Evolutionary conservation across 2,797 vertebrate species (phyloP).

Genomic region (Nothura maculosa): DNA sequence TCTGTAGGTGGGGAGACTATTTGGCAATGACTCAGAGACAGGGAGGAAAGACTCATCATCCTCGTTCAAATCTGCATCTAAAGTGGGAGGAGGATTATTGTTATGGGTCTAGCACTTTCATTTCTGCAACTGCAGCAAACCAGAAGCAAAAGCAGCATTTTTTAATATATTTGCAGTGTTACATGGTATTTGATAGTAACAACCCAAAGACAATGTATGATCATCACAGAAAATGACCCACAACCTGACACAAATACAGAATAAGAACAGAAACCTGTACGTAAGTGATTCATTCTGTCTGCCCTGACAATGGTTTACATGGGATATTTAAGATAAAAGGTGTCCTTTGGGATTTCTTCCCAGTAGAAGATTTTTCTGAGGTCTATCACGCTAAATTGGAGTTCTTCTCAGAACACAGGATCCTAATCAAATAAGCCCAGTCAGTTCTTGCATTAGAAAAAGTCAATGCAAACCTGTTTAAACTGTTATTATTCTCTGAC

Average conservation of each 20-base stretch:
- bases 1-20: conserved; percentile 6
- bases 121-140: not conserved
- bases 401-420: not conserved
- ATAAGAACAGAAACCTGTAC: not conserved
- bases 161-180: not conserved
- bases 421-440: not conserved
- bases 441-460: not conserved
- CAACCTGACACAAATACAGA: not conserved
- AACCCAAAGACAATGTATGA: not conserved
- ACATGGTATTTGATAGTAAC: not conserved
- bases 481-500: conserved; percentile 22
- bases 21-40: conserved; percentile 14
- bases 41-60: not conserved
- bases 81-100: not conserved
- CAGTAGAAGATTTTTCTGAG: not conserved
- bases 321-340: not conserved
- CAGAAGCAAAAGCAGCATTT: not conserved
- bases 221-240: not conserved
- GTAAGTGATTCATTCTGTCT: not conserved
- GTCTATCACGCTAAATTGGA: not conserved
- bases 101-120: not conserved
- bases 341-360: not conserved
- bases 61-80: conserved; percentile 17
- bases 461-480: conserved; percentile 8
- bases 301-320: not conserved